Evolutionary conservation across 2,888 invertebrate species (phyloP), one percentile per base, ranked within the genome.

Genomic region (Carpatolechia fugitivella): DNA sequence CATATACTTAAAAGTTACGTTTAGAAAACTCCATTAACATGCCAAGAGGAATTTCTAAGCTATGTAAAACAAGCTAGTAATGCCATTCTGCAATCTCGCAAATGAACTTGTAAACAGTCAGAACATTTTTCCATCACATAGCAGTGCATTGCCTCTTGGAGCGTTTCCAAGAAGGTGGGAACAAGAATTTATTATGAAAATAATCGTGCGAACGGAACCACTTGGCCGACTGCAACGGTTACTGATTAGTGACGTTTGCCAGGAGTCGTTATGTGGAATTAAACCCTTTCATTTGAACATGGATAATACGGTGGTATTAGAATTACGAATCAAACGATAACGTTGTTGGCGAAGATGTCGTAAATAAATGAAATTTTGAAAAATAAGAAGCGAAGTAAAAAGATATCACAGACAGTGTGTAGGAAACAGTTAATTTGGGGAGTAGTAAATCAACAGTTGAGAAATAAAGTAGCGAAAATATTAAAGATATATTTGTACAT

Each of bases 181-280:
- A 63, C 55, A 62, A 66, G 63, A 62, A 67, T 65, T 65, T 65
- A 65, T 66, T 64, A 65, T 68, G 65, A 66, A 59, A 61, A 59
- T 71, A 70, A 73, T 69, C 66, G 66, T 75, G 72, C 52, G 71
- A 72, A 70, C 55, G 29, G 10, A 61, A 57, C 49, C 66, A 65
- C 57, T 55, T 60, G 60, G 63, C 62, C 48, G 51, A 55, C 56
- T 56, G 61, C 60, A 57, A 16, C 29, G 38, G 35, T 40, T 14
- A n/a, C 14, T 52, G 14, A 33, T 13, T 40, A 20, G 35, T n/a
- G 49, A 35, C 49, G 13, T 48, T 49, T 49, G 33, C 35, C 13
- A 35, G 14, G 18, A 20, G 20, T 16, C 13, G 11, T 49, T 35
- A 48, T 10, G 18, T 14, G n/a, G 49, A n/a, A 49, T 49, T 48